Percentiles rank a stretch among this genome's conserved stretches.
phyloP scores from a whole-genome alignment of 30 jellyfish, hydroid and myxozoan species.

The Catostylus mosaicus region DNA sequence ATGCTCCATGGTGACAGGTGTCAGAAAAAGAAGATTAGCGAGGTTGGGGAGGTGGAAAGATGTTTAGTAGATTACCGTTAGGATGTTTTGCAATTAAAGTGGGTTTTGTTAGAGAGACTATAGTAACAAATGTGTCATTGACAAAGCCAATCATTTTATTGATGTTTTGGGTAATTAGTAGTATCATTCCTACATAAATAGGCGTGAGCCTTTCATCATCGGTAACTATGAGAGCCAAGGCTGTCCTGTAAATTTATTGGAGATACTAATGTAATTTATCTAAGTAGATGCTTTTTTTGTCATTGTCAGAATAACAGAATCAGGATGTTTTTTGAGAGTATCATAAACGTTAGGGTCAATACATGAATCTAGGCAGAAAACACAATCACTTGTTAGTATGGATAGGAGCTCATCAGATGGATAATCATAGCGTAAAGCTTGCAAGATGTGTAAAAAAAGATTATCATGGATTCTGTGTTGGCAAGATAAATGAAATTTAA shows the following conservation, averaged over 20 bases:
- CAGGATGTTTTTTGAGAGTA: background rate
- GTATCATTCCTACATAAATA: background rate
- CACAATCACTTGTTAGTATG: background rate
- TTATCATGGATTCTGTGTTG: background rate
- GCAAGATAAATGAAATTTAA: background rate
- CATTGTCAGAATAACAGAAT: background rate
- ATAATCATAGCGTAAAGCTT: background rate
- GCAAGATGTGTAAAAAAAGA: background rate
- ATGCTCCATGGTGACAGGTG: background rate
- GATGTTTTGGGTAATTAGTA: background rate
- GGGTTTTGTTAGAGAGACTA: background rate
- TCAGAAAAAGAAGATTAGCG: background rate
- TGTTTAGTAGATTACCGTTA: background rate
- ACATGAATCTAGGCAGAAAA: background rate
- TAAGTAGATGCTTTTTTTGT: constrained; percentile 1
- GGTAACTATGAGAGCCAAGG: background rate
- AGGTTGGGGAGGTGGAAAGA: background rate
- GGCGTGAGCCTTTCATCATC: background rate
- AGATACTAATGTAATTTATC: background rate
- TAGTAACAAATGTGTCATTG: constrained; percentile 14
- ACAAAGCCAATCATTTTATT: constrained; percentile 14
- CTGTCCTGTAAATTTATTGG: background rate
- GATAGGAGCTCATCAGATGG: background rate
- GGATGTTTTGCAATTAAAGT: background rate
- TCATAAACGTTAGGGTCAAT: background rate